Base-by-base conservation (phyloP, 2,888 invertebrate species). In the Pomacea canaliculata region DNA sequence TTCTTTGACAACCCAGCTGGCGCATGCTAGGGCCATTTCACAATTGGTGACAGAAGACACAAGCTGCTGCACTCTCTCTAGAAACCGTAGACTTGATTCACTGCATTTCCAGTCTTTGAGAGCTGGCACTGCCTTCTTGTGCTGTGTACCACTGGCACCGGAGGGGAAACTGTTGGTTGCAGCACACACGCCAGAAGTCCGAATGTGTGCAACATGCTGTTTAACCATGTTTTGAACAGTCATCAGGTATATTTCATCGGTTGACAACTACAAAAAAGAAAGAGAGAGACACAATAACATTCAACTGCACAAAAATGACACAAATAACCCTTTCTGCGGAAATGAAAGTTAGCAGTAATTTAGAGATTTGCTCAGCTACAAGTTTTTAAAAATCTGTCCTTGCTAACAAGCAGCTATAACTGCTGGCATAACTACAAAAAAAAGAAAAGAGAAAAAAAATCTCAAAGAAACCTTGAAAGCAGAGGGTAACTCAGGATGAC, bases 201-300 rank as follows among this genome's bases (percentile, higher is more conserved):
- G 27, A 37, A 60, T 49, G 63, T 74, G 49, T 5, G 74, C 19
- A 0, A 84, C 79, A 73, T 87, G 84, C 23, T 78, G 78, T 19
- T 79, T 72, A 0, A 87, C 83, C 79, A 86, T 87, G 81, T 87
- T 88, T 78, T 85, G 82, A 18, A 86, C 84, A 19, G 87, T 82
- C 51, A 83, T 80, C 74, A 86, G 71, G 75, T 84, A 86, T 1
- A 88, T 73, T 73, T 86, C 84, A 76, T 88, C 87, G 7, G 80
- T 69, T 23, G 83, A 80, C 46, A 87, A 60, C 87, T 87, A 74
- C 13, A 63, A 79, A 51, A 69, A 66, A 63, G 19, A 60, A 4
- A 46, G 69, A 56, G 51, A 13, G 51, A 16, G 51, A 13, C 16
- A 16, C 12, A 56, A 16, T 13, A 16, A 13, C 51, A 16, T 16